These are phyloP conservation scores for Phenganax stokvisi DNA, from an alignment of 92 coral and sea anemone genomes.

Conservation along the genomic window DNA sequence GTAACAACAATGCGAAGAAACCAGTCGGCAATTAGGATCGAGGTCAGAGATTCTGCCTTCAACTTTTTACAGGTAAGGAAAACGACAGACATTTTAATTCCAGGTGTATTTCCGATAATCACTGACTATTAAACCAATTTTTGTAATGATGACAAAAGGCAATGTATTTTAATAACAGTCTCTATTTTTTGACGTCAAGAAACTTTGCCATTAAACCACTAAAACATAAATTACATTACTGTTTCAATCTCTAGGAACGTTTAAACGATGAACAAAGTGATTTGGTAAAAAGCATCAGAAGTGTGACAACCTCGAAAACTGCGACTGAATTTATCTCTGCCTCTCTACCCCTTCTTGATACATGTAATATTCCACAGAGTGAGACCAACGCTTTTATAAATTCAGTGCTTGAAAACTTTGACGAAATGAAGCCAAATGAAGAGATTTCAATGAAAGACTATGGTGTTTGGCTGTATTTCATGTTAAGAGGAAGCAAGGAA, in stretches of 20 bases:
- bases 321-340: constrained; percentile 2
- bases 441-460: background rate
- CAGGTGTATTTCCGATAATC: no score
- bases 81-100: background rate
- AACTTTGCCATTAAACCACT: no score
- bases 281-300: constrained; percentile 1
- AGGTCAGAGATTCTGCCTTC: background rate
- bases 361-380: constrained; percentile 4
- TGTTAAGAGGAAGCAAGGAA: background rate
- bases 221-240: no score
- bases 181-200: no score
- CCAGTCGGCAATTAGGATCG: background rate
- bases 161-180: no score
- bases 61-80: background rate
- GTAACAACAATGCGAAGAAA: background rate
- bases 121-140: no score
- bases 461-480: background rate
- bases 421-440: background rate
- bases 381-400: background rate
- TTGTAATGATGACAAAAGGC: no score
- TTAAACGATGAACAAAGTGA: constrained; percentile 17
- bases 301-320: background rate
- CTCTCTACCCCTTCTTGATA: background rate
- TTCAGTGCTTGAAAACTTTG: constrained; percentile 4
- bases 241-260: background rate